phyloP scores from a whole-genome alignment of 1,140 invertebrate genomes.

The Zaprionus lachaisei region DNA sequence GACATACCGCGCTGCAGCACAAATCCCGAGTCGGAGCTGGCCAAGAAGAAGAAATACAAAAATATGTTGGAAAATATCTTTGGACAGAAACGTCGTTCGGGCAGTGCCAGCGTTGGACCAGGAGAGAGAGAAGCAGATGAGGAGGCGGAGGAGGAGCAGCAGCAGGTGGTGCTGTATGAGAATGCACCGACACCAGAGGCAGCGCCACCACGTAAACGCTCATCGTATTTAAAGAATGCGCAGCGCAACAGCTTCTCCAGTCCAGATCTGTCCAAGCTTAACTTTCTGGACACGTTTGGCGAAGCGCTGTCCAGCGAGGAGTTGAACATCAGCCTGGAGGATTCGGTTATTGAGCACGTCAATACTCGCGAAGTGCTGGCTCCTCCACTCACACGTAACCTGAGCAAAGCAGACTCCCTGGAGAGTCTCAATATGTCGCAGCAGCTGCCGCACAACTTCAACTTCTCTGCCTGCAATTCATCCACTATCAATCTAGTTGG shows the following conservation, averaged over 20 bases:
- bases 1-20: constrained; percentile 76
- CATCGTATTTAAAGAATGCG: constrained; percentile 44
- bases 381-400: constrained; percentile 42
- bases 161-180: constrained; percentile 51
- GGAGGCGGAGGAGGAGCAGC: constrained; percentile 1
- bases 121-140: neutral
- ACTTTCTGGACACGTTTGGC: constrained; percentile 70
- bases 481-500: constrained; percentile 82
- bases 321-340: constrained; percentile 71
- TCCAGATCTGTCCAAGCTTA: constrained; percentile 78
- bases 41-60: constrained; percentile 82
- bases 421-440: constrained; percentile 77
- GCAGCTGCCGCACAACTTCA: constrained; percentile 77
- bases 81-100: constrained; percentile 69
- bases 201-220: constrained; percentile 26
- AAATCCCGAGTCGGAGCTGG: constrained; percentile 80
- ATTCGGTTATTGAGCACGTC: constrained; percentile 56
- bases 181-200: constrained; percentile 61
- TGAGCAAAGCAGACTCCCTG: constrained; percentile 60
- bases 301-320: constrained; percentile 60
- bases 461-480: constrained; percentile 77
- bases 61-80: constrained; percentile 78
- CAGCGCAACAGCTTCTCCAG: constrained; percentile 83
- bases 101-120: constrained; percentile 63
- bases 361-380: constrained; percentile 44